Conservation (phyloP, 2,797 vertebrate species). For the Mastacembelus armatus region DNA sequence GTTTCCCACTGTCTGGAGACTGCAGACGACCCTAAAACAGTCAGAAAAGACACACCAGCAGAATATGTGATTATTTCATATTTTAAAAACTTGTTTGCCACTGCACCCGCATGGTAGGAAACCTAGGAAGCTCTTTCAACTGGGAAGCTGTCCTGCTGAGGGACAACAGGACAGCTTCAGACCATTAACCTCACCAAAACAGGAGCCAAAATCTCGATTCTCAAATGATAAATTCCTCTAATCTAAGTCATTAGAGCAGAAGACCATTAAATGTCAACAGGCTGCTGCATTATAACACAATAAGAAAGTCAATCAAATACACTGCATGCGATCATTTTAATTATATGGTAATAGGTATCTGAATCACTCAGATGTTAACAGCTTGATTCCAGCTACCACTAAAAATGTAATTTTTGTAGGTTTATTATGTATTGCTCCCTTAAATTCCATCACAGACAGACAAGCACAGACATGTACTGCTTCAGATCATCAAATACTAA, state of each 20-base stretch:
- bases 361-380: not conserved
- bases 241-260: slow-evolving; percentile 2
- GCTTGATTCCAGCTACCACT: not conserved
- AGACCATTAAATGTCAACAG: slow-evolving; percentile 7
- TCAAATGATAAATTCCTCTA: not conserved
- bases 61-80: slow-evolving; percentile 13
- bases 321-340: slow-evolving; percentile 8
- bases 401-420: slow-evolving; percentile 19
- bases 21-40: slow-evolving; percentile 88
- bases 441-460: slow-evolving; percentile 8
- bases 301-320: not conserved
- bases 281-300: not conserved
- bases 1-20: slow-evolving; percentile 93
- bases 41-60: slow-evolving; percentile 15
- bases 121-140: no score
- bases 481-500: not conserved
- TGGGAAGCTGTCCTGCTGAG: no score
- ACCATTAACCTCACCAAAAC: slow-evolving; percentile 13
- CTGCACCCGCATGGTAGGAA: not conserved
- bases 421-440: no score
- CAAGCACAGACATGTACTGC: slow-evolving; percentile 1
- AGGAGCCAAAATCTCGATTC: not conserved
- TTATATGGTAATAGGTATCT: slow-evolving; percentile 2
- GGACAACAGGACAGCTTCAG: not conserved
- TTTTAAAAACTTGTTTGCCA: not conserved